These are phyloP conservation scores for Aspidapion aeneum DNA, from an alignment of 2,888 invertebrate genomes.

Conservation along the genomic window DNA sequence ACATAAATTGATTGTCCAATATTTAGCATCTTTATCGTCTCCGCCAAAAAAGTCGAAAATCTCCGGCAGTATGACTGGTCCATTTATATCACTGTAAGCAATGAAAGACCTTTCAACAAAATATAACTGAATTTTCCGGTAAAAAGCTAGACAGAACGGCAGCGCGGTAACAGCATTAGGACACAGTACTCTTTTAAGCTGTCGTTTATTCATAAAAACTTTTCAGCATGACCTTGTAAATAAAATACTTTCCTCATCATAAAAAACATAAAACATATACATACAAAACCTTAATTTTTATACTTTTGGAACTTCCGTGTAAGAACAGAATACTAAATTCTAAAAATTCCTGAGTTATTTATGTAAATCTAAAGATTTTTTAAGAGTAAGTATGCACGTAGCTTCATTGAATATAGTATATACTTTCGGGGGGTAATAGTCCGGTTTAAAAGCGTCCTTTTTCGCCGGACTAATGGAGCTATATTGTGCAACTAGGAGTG, in stretches of 20 bases:
- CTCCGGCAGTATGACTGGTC: background rate
- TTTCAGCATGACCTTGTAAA: conserved; percentile 16
- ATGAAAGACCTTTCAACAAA: conserved; percentile 3
- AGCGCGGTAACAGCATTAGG: conserved; percentile 46
- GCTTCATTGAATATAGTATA: background rate
- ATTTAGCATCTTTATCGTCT: no score
- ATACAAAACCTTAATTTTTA: no score
- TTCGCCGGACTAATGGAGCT: background rate
- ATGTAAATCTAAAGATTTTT: no score
- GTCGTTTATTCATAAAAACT: conserved; percentile 37
- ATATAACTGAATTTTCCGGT: conserved; percentile 43
- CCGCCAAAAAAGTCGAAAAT: no score
- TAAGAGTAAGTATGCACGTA: background rate
- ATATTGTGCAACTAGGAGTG: background rate
- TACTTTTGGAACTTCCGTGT: no score
- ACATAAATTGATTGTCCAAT: no score
- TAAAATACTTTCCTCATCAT: no score
- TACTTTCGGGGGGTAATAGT: background rate
- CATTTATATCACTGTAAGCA: background rate
- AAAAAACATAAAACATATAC: no score
- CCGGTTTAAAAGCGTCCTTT: background rate
- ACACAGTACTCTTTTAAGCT: conserved; percentile 13
- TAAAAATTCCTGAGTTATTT: no score
- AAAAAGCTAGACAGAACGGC: conserved; percentile 42
- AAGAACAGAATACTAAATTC: no score